Percentiles rank a stretch among this genome's conserved stretches.
These are phyloP conservation scores for Actinopyga echinites DNA, from an alignment of 53 echinoderm and acorn worm species.

Conservation along the genomic window DNA sequence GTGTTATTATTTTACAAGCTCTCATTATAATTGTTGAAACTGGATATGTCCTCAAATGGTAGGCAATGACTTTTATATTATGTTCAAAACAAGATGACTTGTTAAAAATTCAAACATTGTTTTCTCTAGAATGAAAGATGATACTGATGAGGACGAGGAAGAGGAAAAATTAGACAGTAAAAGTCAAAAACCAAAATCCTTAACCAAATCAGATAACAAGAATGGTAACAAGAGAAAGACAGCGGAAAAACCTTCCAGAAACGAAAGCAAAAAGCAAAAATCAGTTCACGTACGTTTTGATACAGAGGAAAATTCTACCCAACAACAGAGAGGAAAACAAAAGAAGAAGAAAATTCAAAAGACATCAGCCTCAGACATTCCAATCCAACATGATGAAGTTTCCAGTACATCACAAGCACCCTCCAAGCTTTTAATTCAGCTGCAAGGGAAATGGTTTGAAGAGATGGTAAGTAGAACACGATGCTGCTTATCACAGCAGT, in stretches of 20 bases:
- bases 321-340: neutral
- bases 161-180: neutral
- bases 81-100: too few relatives aligned
- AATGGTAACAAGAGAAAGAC: slow-evolving; percentile 10
- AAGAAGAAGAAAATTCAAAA: neutral
- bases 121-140: slow-evolving; percentile 1
- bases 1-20: too few relatives aligned
- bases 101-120: too few relatives aligned
- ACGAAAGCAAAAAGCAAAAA: neutral
- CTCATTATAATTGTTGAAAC: too few relatives aligned
- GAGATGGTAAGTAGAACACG: neutral
- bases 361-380: neutral
- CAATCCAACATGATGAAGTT: neutral
- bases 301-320: too few relatives aligned
- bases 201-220: neutral
- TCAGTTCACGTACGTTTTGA: too few relatives aligned
- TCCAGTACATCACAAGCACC: slow-evolving; percentile 3
- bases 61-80: too few relatives aligned
- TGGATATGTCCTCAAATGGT: too few relatives aligned
- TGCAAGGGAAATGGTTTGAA: slow-evolving; percentile 18
- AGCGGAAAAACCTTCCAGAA: neutral
- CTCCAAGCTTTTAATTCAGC: neutral
- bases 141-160: neutral
- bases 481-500: neutral
- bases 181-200: neutral